These are phyloP conservation scores for Tenualosa ilisha DNA, from an alignment of 2,797 vertebrate species.

Conservation along the genomic window DNA sequence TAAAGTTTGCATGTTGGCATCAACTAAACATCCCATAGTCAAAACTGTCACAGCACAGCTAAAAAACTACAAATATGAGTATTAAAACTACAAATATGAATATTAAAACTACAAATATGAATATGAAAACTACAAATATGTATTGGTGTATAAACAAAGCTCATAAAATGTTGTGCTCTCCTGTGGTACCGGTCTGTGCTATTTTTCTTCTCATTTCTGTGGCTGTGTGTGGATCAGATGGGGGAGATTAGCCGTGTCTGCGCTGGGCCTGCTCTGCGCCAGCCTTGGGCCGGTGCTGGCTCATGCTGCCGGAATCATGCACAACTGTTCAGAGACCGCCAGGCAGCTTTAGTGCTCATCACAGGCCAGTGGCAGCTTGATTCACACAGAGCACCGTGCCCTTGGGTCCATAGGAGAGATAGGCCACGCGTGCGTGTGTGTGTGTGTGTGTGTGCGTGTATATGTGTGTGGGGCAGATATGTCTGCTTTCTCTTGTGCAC, in stretches of 20 bases:
- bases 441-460: not conserved
- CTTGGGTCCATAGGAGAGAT: constrained; percentile 16
- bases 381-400: not conserved
- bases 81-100: too few species aligned
- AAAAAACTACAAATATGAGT: not conserved
- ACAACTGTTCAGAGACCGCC: not conserved
- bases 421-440: constrained; percentile 6
- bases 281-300: not conserved
- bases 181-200: not conserved
- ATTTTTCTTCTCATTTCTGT: not conserved
- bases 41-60: not conserved
- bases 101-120: too few species aligned
- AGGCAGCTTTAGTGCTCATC: not conserved
- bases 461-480: not conserved
- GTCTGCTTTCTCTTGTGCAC: constrained; percentile 28
- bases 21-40: not conserved
- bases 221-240: not conserved
- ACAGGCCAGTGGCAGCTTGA: not conserved
- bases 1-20: not conserved
- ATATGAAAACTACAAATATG: too few species aligned
- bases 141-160: not conserved
- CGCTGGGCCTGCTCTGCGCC: not conserved
- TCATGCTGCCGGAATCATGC: not conserved
- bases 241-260: not conserved
- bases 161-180: not conserved